phyloP scores from a whole-genome alignment of 2,113 vertebrate species.

The Rhinoderma darwinii region DNA sequence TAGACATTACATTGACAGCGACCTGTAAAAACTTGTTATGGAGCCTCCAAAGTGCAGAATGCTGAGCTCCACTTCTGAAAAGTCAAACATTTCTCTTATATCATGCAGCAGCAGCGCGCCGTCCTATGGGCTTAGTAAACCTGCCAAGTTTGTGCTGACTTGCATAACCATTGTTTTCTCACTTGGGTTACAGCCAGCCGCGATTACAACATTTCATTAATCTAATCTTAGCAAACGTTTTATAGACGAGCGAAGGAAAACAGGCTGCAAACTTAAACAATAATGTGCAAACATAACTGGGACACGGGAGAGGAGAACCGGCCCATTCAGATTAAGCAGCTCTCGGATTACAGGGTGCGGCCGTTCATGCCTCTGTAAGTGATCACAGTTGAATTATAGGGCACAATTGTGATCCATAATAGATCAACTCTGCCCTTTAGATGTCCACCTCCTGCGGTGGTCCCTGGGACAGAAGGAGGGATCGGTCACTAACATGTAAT shows the following conservation, averaged over 20 bases:
- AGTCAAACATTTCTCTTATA: background rate
- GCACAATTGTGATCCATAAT: background rate
- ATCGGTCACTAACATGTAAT: background rate
- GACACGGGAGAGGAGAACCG: background rate
- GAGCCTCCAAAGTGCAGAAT: background rate
- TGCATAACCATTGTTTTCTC: slow-evolving; percentile 23
- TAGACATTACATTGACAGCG: background rate
- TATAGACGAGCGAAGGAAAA: slow-evolving; percentile 8
- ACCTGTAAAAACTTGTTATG: slow-evolving; percentile 15
- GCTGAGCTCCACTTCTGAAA: background rate
- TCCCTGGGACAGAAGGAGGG: background rate
- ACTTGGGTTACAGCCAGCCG: slow-evolving; percentile 21
- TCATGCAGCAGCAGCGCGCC: slow-evolving; percentile 4
- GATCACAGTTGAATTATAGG: background rate
- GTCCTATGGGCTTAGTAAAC: slow-evolving; percentile 3
- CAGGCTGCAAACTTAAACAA: background rate
- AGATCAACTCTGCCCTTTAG: background rate
- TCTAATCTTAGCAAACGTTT: slow-evolving; percentile 34
- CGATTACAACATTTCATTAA: slow-evolving; percentile 26
- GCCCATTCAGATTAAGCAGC: background rate
- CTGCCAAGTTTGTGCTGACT: slow-evolving; percentile 28
- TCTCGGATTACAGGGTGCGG: background rate
- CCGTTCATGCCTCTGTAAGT: background rate
- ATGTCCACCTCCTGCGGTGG: background rate
- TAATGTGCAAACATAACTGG: background rate